phyloP scores from a whole-genome alignment of 2,888 invertebrate species.

The Nomada ferruginata region DNA sequence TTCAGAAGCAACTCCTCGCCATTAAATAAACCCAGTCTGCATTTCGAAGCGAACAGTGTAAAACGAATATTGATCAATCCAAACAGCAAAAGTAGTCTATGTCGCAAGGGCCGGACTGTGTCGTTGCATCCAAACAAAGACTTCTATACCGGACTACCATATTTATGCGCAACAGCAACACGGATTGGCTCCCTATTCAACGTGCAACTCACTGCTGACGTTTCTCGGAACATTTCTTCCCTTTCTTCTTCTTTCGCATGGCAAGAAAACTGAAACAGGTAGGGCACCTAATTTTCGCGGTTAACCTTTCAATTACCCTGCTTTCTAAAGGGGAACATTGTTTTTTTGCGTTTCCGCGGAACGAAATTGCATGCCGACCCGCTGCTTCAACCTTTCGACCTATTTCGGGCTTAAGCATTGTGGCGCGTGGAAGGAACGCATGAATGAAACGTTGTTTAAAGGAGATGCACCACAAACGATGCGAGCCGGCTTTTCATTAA shows the following conservation, averaged over 20 bases:
- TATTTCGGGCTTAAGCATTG: slow-evolving; percentile 52
- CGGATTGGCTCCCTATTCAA: neutral
- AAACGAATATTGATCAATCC: too few relatives aligned
- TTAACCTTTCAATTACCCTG: slow-evolving; percentile 29
- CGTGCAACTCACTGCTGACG: neutral
- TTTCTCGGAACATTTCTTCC: neutral
- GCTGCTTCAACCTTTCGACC: slow-evolving; percentile 56
- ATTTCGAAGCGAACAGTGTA: too few relatives aligned
- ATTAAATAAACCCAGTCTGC: too few relatives aligned
- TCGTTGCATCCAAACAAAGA: neutral
- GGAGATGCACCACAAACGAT: slow-evolving; percentile 24
- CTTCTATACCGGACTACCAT: too few relatives aligned
- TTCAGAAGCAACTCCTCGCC: too few relatives aligned
- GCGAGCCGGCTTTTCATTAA: neutral
- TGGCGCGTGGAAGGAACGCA: slow-evolving; percentile 40
- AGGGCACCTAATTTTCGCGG: slow-evolving; percentile 30
- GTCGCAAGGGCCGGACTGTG: neutral
- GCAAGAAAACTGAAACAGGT: slow-evolving; percentile 9
- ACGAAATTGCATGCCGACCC: slow-evolving; percentile 44
- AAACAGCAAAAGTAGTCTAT: neutral
- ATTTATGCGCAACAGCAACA: neutral
- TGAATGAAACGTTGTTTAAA: slow-evolving; percentile 65
- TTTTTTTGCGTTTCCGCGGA: slow-evolving; percentile 44
- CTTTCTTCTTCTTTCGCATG: too few relatives aligned
- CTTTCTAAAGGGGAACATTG: slow-evolving; percentile 38